Conservation (phyloP, 2,888 invertebrate species). For the Synanthedon formicaeformis region DNA sequence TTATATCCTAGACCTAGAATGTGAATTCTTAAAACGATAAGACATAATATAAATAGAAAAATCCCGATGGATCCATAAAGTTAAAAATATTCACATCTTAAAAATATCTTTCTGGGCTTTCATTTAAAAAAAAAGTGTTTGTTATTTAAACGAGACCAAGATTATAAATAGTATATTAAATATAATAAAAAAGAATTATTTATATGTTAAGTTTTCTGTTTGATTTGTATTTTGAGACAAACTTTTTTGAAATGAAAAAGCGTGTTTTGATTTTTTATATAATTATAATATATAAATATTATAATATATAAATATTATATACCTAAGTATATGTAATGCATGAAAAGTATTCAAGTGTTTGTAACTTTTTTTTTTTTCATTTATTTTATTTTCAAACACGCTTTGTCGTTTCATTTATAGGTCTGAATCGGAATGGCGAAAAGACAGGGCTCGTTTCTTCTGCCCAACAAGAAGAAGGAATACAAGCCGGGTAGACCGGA, state of each 20-base stretch:
- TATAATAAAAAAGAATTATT: too few relatives aligned
- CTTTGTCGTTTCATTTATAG: conserved; percentile 64
- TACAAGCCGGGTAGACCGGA: conserved; percentile 4
- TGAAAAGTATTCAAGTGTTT: background rate
- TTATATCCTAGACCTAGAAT: too few relatives aligned
- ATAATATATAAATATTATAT: conserved; percentile 9
- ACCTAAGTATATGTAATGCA: conserved; percentile 5
- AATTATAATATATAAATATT: conserved; percentile 9
- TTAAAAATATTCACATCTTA: too few relatives aligned
- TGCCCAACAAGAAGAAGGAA: conserved; percentile 28
- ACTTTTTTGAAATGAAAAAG: conserved; percentile 39
- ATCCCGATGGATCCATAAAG: too few relatives aligned
- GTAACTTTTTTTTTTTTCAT: conserved; percentile 7
- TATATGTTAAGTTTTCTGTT: too few relatives aligned
- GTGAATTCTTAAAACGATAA: too few relatives aligned
- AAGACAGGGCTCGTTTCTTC: conserved; percentile 45
- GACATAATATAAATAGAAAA: too few relatives aligned
- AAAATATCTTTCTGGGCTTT: too few relatives aligned
- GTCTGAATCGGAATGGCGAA: conserved; percentile 51
- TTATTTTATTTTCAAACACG: conserved; percentile 47
- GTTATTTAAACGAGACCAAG: too few relatives aligned
- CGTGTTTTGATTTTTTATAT: conserved; percentile 28
- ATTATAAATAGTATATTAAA: too few relatives aligned
- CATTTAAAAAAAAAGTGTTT: too few relatives aligned
- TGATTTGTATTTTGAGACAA: background rate